Evolutionary conservation across 2,113 vertebrate species (phyloP).

Genomic region (Dendropsophus ebraccatus): DNA sequence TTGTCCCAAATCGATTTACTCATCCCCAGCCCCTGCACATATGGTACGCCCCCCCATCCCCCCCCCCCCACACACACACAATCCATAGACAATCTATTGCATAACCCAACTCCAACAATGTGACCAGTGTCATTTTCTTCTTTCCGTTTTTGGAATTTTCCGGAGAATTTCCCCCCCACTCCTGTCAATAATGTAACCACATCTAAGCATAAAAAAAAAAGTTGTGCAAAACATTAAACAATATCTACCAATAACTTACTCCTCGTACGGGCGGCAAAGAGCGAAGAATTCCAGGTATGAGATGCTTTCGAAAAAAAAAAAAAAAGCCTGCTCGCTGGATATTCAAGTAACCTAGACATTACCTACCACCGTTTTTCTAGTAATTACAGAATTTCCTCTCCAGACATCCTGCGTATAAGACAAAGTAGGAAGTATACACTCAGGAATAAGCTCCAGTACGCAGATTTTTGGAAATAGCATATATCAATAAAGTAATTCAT

Average conservation of each 20-base stretch:
- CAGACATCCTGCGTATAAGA: conserved; percentile 53
- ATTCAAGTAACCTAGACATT: conserved; percentile 51
- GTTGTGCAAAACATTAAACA: not conserved
- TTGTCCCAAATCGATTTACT: too few relatives aligned
- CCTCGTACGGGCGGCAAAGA: not conserved
- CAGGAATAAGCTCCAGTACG: conserved; percentile 40
- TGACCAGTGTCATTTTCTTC: not conserved
- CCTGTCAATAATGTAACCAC: conserved; percentile 2
- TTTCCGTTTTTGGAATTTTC: not conserved
- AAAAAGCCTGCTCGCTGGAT: conserved; percentile 23
- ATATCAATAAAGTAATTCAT: conserved; percentile 55
- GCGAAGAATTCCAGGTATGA: conserved; percentile 43
- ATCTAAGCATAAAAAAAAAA: not conserved
- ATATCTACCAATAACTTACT: conserved; percentile 12
- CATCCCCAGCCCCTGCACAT: not conserved
- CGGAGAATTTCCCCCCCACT: not conserved
- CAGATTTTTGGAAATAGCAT: conserved; percentile 46
- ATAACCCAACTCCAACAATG: not conserved
- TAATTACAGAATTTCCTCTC: conserved; percentile 50
- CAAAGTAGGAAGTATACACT: conserved; percentile 53
- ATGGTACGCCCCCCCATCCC: not conserved
- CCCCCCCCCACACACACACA: not conserved
- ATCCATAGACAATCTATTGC: not conserved
- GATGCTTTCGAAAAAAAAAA: not conserved
- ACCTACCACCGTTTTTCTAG: conserved; percentile 50